These are phyloP conservation scores for Drosophila quadrilineata DNA, from an alignment of 1,140 invertebrate species.

Conservation along the genomic window DNA sequence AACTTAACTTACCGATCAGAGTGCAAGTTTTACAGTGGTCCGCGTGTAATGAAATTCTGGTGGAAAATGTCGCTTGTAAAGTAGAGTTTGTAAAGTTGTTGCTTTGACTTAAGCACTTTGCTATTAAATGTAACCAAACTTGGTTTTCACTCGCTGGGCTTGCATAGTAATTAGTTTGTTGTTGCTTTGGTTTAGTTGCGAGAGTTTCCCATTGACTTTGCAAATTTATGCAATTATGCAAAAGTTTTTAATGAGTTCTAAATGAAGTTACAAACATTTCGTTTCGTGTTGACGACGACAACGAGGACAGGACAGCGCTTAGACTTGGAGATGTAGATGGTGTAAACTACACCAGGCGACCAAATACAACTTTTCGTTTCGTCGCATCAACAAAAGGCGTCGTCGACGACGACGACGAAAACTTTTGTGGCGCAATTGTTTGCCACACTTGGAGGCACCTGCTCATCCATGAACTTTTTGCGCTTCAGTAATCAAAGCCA, in stretches of 20 bases:
- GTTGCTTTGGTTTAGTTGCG: conserved; percentile 23
- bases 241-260: conserved; percentile 79
- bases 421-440: conserved; percentile 15
- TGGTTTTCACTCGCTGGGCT: background rate
- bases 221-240: conserved; percentile 78
- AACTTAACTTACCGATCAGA: too few relatives aligned
- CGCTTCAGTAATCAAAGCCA: conserved; percentile 37
- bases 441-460: conserved; percentile 39
- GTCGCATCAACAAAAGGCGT: conserved; percentile 27
- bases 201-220: conserved; percentile 75
- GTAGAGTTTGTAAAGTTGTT: background rate
- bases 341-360: conserved; percentile 60
- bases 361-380: conserved; percentile 65
- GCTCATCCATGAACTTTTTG: conserved; percentile 13
- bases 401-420: conserved; percentile 16
- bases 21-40: too few relatives aligned
- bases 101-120: background rate
- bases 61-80: too few relatives aligned
- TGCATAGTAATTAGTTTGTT: background rate
- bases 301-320: conserved; percentile 61
- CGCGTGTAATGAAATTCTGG: too few relatives aligned
- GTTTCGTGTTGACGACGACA: too few relatives aligned
- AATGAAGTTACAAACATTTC: conserved; percentile 77
- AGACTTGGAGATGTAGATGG: too few relatives aligned
- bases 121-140: background rate